Evolutionary conservation across 2,113 vertebrate species (phyloP).

Genomic region (Peromyscus polionotus): DNA sequence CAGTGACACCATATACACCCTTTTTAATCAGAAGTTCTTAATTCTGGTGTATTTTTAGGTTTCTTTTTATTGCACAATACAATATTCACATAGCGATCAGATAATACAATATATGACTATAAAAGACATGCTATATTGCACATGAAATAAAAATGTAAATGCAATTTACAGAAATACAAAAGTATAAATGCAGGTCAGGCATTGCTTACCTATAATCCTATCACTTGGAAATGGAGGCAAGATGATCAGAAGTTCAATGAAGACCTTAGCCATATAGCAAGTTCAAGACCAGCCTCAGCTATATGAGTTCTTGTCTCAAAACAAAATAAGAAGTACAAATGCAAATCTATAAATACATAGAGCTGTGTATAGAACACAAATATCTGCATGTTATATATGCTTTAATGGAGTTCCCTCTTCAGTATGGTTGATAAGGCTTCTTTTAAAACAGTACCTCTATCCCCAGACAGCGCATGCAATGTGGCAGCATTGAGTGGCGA

Average conservation of each 20-base stretch:
- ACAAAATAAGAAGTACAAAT: not conserved
- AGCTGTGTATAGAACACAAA: not conserved
- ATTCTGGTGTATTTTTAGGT: not conserved
- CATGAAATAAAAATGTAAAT: not conserved
- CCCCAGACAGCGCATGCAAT: not conserved
- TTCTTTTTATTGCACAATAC: not conserved
- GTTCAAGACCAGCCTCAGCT: not conserved
- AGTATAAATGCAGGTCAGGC: not conserved
- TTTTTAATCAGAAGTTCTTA: slow-evolving; percentile 48
- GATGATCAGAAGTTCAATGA: not conserved
- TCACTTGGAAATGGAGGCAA: not conserved
- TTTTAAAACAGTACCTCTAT: not conserved
- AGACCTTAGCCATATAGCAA: not conserved
- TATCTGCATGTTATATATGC: not conserved
- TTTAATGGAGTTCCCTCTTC: not conserved
- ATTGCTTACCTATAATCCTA: not conserved
- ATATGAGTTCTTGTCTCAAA: not conserved
- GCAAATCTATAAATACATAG: not conserved
- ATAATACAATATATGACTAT: not conserved
- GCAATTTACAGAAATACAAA: not conserved
- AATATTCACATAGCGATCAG: not conserved
- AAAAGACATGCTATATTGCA: not conserved
- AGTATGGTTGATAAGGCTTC: not conserved
- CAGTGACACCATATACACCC: not conserved
- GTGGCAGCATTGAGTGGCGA: not conserved